phyloP scores from a whole-genome alignment of 2,888 invertebrate species.

The Conistra vaccinii region DNA sequence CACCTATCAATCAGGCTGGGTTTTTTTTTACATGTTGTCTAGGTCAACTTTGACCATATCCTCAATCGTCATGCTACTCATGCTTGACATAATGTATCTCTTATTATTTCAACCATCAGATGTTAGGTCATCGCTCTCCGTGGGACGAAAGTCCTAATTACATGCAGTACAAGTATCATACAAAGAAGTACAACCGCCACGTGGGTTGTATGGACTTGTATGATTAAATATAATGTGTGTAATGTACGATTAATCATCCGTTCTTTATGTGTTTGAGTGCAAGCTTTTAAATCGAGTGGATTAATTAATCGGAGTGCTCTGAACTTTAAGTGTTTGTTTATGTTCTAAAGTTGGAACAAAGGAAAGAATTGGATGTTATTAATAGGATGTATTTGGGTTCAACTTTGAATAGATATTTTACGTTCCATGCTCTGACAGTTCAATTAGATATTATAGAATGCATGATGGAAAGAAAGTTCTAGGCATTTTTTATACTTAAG shows the following conservation, averaged over 20 bases:
- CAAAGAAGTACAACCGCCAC: slow-evolving; percentile 48
- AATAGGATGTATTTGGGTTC: slow-evolving; percentile 27
- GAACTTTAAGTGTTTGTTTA: slow-evolving; percentile 48
- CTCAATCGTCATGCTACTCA: not conserved
- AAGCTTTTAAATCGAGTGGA: slow-evolving; percentile 56
- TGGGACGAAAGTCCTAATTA: slow-evolving; percentile 82
- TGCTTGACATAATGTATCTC: not conserved
- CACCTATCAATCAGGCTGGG: too few species aligned
- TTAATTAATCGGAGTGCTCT: slow-evolving; percentile 60
- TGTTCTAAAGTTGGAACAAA: slow-evolving; percentile 52
- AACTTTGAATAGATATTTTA: slow-evolving; percentile 3
- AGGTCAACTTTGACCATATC: not conserved
- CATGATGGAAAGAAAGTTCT: not conserved
- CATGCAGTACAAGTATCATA: slow-evolving; percentile 65
- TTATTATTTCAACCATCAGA: slow-evolving; percentile 26
- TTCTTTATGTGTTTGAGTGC: slow-evolving; percentile 58
- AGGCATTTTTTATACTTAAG: not conserved
- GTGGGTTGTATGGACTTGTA: slow-evolving; percentile 54
- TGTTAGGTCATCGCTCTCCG: slow-evolving; percentile 79
- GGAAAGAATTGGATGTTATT: slow-evolving; percentile 42
- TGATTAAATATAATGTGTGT: slow-evolving; percentile 30
- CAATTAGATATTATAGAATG: not conserved
- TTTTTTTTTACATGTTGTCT: too few species aligned
- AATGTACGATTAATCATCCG: slow-evolving; percentile 55
- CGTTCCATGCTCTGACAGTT: not conserved